These are phyloP conservation scores for Martes martes DNA, from an alignment of 2,113 vertebrate species.

Conservation along the genomic window DNA sequence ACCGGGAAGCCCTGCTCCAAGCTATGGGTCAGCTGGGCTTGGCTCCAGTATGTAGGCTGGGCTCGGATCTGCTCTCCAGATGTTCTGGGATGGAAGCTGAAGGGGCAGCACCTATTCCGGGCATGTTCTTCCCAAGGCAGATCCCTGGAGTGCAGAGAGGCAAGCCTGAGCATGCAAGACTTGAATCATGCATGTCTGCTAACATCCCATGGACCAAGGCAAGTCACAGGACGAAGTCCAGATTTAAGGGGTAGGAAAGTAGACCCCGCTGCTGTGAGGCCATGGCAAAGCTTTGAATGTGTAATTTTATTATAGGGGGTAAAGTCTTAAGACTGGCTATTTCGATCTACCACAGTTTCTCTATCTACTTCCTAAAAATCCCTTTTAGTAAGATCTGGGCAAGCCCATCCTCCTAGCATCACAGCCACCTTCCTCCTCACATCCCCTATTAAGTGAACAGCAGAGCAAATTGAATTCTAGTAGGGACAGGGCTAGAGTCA, in stretches of 20 bases:
- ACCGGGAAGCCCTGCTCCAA: background rate
- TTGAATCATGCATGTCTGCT: fast-evolving
- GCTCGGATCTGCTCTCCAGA: background rate
- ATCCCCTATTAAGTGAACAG: background rate
- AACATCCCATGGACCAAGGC: background rate
- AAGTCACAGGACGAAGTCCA: background rate
- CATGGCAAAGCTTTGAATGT: background rate
- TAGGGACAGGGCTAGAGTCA: background rate
- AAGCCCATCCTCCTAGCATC: background rate
- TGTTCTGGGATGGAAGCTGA: background rate
- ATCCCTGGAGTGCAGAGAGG: background rate
- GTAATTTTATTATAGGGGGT: background rate
- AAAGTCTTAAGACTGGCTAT: background rate
- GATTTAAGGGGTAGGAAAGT: background rate
- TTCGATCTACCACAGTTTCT: background rate
- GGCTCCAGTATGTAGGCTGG: background rate
- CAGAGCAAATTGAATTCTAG: background rate
- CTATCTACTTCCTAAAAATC: background rate
- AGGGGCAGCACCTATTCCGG: background rate
- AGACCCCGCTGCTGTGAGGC: background rate
- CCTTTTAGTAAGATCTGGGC: background rate
- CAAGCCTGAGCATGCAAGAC: fast-evolving
- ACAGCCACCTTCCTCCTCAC: background rate
- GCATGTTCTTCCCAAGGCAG: background rate
- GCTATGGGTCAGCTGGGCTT: background rate